Evolutionary conservation across 2,113 vertebrate genomes (phyloP), one percentile per base, ranked within the genome.

Genomic region (Perccottus glenii): DNA sequence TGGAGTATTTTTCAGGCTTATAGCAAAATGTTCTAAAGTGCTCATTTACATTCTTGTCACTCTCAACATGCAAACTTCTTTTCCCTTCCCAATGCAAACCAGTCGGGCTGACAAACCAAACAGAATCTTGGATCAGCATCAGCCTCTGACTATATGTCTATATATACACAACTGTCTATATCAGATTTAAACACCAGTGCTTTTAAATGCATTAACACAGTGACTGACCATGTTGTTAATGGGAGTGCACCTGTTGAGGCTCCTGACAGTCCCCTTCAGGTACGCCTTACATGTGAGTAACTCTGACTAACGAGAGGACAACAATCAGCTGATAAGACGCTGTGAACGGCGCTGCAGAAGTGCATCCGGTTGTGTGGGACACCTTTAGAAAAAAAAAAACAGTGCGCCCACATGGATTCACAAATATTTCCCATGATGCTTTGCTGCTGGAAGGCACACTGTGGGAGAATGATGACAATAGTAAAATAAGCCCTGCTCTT

Each of bases 31-130:
- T 6, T 40, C 8, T 40, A 8, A 46, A 11, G 44, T 46, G 12
- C 12, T 46, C 11, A 11, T 46, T 46, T 14, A 46, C 11, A 46
- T 46, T 11, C 44, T 46, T 35, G 32, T 56, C 45, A 3, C 45
- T 12, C n/a, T 27, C 3, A 11, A 46, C 70, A 82, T 78, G 81
- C 73, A 85, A 78, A 82, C 15, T 56, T 12, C 14, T 19, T 12
- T 32, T 32, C 40, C 52, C 19, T 66, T 65, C 49, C 53, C 40
- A 38, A 86, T 76, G 76, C 78, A 84, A 83, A 87, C 49, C 72
- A 75, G 73, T 38, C 49, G 3, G 59, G 19, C 40, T 48, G 53
- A 47, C 42, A 27, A 56, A 62, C 46, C 43, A 67, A 75, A 75
- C 69, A 57, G 19, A 33, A 56, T n/a, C 10, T 7, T 40, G 36